Percentiles rank a stretch among this genome's conserved stretches.
phyloP scores from a whole-genome alignment of 2,113 vertebrate species.

The Phylloscopus trochilus region DNA sequence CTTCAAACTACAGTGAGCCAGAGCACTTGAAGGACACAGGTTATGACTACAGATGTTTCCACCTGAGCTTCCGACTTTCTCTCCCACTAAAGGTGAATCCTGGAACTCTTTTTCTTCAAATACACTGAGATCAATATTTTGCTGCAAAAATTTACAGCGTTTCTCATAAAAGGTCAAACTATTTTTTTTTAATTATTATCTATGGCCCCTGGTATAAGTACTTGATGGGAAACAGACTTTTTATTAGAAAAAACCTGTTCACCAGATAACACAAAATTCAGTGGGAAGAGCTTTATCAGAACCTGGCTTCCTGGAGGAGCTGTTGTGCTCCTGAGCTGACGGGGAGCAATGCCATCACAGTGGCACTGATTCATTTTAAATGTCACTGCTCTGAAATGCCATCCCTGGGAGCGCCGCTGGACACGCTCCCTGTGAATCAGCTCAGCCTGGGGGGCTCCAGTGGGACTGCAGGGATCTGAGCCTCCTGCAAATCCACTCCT shows the following conservation, averaged over 20 bases:
- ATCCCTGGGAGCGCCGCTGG: not conserved
- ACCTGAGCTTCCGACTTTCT: not conserved
- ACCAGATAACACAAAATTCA: not conserved
- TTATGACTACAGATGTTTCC: not conserved
- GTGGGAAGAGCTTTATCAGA: not conserved
- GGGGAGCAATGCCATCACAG: not conserved
- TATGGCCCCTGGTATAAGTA: not conserved
- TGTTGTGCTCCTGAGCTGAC: not conserved
- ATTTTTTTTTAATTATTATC: not conserved
- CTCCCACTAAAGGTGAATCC: not conserved
- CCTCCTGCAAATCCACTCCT: conserved; percentile 1
- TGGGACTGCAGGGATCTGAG: not conserved
- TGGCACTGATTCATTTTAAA: conserved; percentile 34
- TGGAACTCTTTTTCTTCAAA: not conserved
- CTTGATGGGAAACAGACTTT: not conserved
- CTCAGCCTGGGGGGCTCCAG: not conserved
- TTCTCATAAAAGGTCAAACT: not conserved
- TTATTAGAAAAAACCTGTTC: not conserved
- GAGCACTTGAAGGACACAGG: not conserved
- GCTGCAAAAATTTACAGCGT: not conserved
- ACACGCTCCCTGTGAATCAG: not conserved
- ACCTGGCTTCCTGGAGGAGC: not conserved
- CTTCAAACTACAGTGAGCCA: not conserved
- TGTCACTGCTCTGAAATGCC: conserved; percentile 44
- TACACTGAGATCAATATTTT: not conserved